Conservation (phyloP, 2,888 invertebrate species). For the Drosophila conformis region DNA sequence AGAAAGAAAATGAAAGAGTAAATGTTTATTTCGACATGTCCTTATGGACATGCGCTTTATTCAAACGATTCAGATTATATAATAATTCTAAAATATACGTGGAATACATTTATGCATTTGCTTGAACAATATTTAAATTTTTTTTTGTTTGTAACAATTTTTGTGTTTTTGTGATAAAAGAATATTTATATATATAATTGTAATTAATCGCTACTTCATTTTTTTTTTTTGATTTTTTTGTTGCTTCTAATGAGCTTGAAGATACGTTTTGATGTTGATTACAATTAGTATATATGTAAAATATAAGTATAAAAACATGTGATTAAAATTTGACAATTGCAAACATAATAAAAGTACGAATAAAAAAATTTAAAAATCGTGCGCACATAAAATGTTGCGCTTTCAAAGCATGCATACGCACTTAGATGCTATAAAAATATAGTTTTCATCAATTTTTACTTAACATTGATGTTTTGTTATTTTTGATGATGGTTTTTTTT, state of each 20-base stretch:
- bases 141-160: constrained; percentile 56
- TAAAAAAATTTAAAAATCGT: constrained; percentile 23
- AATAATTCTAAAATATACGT: constrained; percentile 42
- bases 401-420: constrained; percentile 47
- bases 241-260: constrained; percentile 14
- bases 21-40: constrained; percentile 55
- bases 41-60: constrained; percentile 58
- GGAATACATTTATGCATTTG: constrained; percentile 54
- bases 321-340: constrained; percentile 50
- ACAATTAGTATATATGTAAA: constrained; percentile 55
- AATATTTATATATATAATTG: constrained; percentile 38
- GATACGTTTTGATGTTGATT: constrained; percentile 37
- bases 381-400: constrained; percentile 15
- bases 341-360: constrained; percentile 60
- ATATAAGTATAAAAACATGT: constrained; percentile 55
- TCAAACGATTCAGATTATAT: constrained; percentile 48
- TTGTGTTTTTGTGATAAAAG: constrained; percentile 42
- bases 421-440: constrained; percentile 35
- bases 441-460: constrained; percentile 27
- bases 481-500: constrained; percentile 9
- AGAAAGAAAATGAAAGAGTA: constrained; percentile 1
- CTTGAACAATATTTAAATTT: constrained; percentile 48
- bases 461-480: constrained; percentile 21
- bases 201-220: constrained; percentile 22
- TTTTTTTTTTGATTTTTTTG: neutral